A percentile compares a stretch with the other conserved stretches of the same genome.
phyloP scores from a whole-genome alignment of 1,140 invertebrate genomes.

The Drosophila gunungcola region DNA sequence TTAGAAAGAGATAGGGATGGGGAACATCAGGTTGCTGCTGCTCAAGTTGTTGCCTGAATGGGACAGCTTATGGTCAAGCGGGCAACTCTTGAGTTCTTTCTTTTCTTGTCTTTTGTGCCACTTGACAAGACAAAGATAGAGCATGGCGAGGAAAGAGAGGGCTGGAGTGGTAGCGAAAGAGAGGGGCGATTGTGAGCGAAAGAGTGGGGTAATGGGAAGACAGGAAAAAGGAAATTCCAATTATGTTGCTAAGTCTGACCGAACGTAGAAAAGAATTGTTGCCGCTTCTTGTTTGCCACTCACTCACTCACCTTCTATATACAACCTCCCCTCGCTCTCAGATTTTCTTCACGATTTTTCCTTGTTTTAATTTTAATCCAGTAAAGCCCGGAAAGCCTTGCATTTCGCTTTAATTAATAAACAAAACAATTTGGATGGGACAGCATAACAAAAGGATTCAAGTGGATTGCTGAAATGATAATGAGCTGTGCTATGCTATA shows the following conservation, averaged over 20 bases:
- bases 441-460: constrained; percentile 39
- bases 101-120: constrained; percentile 54
- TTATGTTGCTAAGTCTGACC: constrained; percentile 77
- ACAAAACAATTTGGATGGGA: constrained; percentile 36
- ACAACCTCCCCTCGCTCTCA: background rate
- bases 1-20: constrained; percentile 6
- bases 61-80: constrained; percentile 57
- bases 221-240: constrained; percentile 83
- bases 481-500: constrained; percentile 30
- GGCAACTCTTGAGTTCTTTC: constrained; percentile 23
- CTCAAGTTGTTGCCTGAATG: constrained; percentile 40
- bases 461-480: constrained; percentile 33
- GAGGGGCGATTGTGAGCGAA: background rate
- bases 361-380: constrained; percentile 73
- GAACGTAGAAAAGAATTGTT: constrained; percentile 81
- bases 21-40: constrained; percentile 41
- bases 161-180: background rate
- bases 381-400: constrained; percentile 21
- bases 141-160: background rate
- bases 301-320: background rate
- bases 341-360: constrained; percentile 30
- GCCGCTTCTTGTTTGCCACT: constrained; percentile 46
- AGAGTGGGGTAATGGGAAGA: background rate
- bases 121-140: constrained; percentile 37
- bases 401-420: constrained; percentile 68